Base-by-base conservation (phyloP, 2,888 invertebrate genomes). In the Artemia sinica region DNA sequence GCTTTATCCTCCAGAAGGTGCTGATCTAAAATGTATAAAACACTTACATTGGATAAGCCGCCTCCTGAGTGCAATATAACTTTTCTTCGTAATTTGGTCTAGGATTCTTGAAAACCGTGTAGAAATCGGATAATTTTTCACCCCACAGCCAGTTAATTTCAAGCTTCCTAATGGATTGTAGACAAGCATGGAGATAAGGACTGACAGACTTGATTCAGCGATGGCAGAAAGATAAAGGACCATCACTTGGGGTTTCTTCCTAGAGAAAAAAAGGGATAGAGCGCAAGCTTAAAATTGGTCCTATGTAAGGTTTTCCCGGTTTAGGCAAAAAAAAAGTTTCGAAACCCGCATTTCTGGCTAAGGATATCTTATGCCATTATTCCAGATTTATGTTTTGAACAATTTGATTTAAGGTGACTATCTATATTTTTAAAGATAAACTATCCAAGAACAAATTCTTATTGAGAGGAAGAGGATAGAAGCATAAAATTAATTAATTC, bases 41-140 rank as follows among this genome's bases (percentile, higher is more conserved):
- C 72, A 83, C 87, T 84, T 83, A 96, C 91, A 97, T 80, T 66
- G 97, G 97, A 81, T 93, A 97, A 0, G 96, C 95, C 70, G 95
- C 93, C 80, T 98, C 97, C 76, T 97, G 94, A 0, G 96, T 94
- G 78, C 97, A 98, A 78, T 93, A 87, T 69, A 96, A 78, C 18
- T 87, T 87, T 71, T 85, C 84, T 70, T 88, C 88, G 79, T 93
- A 96, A 78, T 93, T 89, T 0, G 94, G 92, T 73, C 85, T 86
- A 8, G 97, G 97, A 80, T 98, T 98, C 75, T 93, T 85, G 71
- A 97, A 83, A 73, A 96, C 79, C 0, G 96, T 94, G 77, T 98
- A 98, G 96, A 96, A 98, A 79, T 98, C 97, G 0, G 92, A 87
- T 41, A 97, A 80, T 58, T 85, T 70, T 84, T 82, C 0, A 90